Evolutionary conservation across 2,888 invertebrate genomes (phyloP).

Genomic region (Drosophila picticornis): DNA sequence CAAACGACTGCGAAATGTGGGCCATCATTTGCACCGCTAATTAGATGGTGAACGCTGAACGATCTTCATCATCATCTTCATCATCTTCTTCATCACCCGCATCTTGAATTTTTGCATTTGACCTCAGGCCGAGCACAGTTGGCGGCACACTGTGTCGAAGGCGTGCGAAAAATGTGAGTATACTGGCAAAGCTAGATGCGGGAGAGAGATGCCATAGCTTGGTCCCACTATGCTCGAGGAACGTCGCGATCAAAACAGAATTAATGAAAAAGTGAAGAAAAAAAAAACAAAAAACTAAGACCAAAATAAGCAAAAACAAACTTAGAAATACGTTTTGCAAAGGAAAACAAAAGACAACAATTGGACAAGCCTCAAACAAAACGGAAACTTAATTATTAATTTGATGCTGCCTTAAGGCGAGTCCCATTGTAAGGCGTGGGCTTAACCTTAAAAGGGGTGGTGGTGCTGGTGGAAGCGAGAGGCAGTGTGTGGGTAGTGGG

Average conservation of each 20-base stretch:
- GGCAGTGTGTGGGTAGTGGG: not conserved
- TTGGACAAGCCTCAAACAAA: conserved; percentile 15
- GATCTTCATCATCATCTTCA: not conserved
- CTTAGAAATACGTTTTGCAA: conserved; percentile 47
- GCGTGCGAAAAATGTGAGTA: not conserved
- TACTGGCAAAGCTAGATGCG: no score
- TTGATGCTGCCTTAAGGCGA: conserved; percentile 6
- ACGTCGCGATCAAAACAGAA: conserved; percentile 69
- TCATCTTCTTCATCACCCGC: conserved; percentile 52
- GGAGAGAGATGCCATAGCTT: not conserved
- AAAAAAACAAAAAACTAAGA: conserved; percentile 2
- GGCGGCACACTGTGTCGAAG: conserved; percentile 56
- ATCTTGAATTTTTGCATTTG: conserved; percentile 64
- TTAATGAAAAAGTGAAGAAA: conserved; percentile 41
- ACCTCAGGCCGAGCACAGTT: conserved; percentile 48
- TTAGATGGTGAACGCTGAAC: conserved; percentile 35
- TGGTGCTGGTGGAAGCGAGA: not conserved
- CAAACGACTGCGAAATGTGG: conserved; percentile 40
- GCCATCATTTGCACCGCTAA: conserved; percentile 48
- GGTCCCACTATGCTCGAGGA: conserved; percentile 46
- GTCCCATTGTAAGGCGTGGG: conserved; percentile 9
- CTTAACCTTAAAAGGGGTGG: not conserved
- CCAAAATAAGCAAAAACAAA: not conserved
- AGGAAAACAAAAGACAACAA: conserved; percentile 25
- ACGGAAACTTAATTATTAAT: conserved; percentile 45